Percentiles rank a stretch among this genome's conserved stretches.
Conservation (phyloP, 1,140 invertebrate genomes). For the Dufourea novaeangliae region DNA sequence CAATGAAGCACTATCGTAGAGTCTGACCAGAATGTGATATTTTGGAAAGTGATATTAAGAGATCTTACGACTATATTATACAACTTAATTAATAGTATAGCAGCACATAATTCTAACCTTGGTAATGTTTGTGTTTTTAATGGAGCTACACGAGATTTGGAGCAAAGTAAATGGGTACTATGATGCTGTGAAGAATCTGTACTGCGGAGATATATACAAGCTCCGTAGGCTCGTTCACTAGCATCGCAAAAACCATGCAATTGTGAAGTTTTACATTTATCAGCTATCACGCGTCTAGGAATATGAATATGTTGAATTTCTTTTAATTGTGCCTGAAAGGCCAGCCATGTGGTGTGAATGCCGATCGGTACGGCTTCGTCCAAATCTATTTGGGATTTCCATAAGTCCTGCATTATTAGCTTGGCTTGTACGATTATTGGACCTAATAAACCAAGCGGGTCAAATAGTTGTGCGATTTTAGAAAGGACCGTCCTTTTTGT, state of each 20-base stretch:
- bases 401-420: not conserved
- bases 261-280: not conserved
- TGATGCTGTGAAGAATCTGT: too few relatives aligned
- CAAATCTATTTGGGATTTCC: not conserved
- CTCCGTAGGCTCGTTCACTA: not conserved
- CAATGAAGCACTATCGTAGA: too few relatives aligned
- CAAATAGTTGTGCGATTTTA: not conserved
- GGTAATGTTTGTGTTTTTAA: too few relatives aligned
- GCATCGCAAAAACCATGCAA: not conserved
- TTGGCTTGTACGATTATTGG: not conserved
- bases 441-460: not conserved
- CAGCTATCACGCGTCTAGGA: not conserved
- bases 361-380: not conserved
- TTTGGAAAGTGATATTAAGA: constrained; percentile 46
- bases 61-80: not conserved
- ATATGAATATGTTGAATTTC: too few relatives aligned
- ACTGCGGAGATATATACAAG: not conserved
- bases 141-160: too few relatives aligned
- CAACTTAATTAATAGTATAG: too few relatives aligned
- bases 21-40: constrained; percentile 42
- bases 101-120: too few relatives aligned
- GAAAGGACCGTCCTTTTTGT: not conserved
- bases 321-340: not conserved
- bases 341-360: not conserved
- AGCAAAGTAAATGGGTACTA: too few relatives aligned